A percentile compares a stretch with the other conserved stretches of the same genome.
Conservation (phyloP, 2,113 vertebrate species). For the Barbus barbus region DNA sequence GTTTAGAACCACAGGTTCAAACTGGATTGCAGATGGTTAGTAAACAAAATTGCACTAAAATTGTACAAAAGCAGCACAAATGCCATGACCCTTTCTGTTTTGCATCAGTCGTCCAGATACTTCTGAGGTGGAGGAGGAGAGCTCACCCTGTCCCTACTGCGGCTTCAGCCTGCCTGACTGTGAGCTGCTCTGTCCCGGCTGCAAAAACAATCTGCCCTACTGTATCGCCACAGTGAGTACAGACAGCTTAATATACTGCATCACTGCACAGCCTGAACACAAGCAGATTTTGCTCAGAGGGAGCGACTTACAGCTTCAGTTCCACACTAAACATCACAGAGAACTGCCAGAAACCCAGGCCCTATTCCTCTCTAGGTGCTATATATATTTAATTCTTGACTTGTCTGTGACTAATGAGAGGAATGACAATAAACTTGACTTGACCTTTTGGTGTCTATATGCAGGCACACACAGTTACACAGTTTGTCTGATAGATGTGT, state of each 20-base stretch:
- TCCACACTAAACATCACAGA: not conserved
- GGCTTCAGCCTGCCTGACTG: constrained; percentile 86
- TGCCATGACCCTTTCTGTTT: not conserved
- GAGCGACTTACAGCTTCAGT: not conserved
- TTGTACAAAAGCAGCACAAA: too few species aligned
- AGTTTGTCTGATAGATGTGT: not conserved
- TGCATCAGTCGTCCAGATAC: constrained; percentile 83
- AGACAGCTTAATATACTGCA: not conserved
- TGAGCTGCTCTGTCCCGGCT: constrained; percentile 89
- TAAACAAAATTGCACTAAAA: too few species aligned
- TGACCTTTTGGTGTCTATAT: constrained; percentile 1
- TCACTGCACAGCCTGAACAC: not conserved
- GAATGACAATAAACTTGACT: constrained; percentile 8
- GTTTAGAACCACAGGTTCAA: not conserved
- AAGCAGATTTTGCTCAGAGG: not conserved
- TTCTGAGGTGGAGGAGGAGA: constrained; percentile 86
- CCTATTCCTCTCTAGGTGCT: not conserved
- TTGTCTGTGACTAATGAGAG: not conserved
- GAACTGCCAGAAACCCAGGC: not conserved
- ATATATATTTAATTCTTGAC: constrained; percentile 1
- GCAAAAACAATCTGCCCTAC: constrained; percentile 95
- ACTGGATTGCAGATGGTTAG: not conserved
- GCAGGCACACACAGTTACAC: not conserved
- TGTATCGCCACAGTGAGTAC: constrained; percentile 89
- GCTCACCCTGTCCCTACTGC: constrained; percentile 87